Evolutionary conservation across 2,797 vertebrate genomes (phyloP).

Genomic region (Tiaroga cobitis): DNA sequence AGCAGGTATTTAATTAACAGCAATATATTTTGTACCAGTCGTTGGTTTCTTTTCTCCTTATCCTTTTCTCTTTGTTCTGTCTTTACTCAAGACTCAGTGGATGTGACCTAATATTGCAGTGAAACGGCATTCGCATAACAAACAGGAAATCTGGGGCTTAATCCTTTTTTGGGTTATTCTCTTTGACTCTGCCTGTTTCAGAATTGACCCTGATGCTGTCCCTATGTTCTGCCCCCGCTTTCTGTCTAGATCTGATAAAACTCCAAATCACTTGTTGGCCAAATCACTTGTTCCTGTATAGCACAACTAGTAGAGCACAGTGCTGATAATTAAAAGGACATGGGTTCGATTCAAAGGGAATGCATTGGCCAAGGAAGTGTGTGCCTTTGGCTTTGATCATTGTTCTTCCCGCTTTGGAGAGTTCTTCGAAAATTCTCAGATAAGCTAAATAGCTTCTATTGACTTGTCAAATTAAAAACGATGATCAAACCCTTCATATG

Average conservation of each 20-base stretch:
- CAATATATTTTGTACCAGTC: not conserved
- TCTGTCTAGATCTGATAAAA: conserved; percentile 22
- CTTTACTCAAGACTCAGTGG: not conserved
- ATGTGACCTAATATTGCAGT: conserved; percentile 2
- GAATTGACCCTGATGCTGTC: not conserved
- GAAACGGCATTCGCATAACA: not conserved
- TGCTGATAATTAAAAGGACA: not conserved
- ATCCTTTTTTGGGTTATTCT: conserved; percentile 12
- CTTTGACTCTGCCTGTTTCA: not conserved
- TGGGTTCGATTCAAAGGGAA: not conserved
- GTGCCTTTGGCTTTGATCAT: not conserved
- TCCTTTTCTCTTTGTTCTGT: not conserved
- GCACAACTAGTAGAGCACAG: not conserved
- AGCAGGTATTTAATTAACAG: conserved; percentile 27
- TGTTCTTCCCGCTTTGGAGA: not conserved
- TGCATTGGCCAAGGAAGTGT: not conserved
- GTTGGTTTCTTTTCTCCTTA: not conserved
- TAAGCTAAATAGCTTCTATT: not conserved
- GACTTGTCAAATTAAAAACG: not conserved
- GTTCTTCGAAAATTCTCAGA: not conserved
- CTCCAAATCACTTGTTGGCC: not conserved
- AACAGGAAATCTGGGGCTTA: conserved; percentile 10
- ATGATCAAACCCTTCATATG: not conserved
- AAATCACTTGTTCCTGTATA: not conserved
- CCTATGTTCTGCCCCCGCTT: not conserved